Evolutionary conservation across 2,113 vertebrate species (phyloP).

Genomic region (Tichodroma muraria): DNA sequence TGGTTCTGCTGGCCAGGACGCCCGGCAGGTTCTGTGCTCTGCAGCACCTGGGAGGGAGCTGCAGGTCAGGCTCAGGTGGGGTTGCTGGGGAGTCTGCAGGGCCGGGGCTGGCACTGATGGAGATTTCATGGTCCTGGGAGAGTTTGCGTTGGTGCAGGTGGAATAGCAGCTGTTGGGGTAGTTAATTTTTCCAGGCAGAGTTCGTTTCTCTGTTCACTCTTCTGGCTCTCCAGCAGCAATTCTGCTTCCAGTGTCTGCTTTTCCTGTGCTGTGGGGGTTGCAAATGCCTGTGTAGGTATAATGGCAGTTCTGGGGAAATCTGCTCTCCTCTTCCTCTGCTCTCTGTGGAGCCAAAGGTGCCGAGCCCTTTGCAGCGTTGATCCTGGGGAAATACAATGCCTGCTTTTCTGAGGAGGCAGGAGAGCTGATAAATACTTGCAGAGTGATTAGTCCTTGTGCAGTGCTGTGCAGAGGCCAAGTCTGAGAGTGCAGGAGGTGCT

Average conservation of each 20-base stretch:
- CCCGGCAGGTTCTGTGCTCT: not conserved
- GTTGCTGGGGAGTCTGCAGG: not conserved
- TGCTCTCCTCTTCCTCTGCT: not conserved
- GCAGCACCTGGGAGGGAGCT: not conserved
- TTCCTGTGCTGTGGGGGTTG: not conserved
- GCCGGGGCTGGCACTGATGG: not conserved
- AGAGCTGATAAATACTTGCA: not conserved
- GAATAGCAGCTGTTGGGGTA: not conserved
- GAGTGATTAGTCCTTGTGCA: not conserved
- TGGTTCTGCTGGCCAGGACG: not conserved
- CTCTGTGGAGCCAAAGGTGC: not conserved
- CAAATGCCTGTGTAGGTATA: fast-evolving
- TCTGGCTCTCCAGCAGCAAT: not conserved
- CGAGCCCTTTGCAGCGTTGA: not conserved
- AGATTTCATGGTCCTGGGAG: fast-evolving
- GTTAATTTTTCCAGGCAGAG: not conserved
- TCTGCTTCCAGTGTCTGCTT: not conserved
- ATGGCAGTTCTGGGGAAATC: not conserved
- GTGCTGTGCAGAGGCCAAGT: not conserved
- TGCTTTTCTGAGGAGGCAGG: not conserved
- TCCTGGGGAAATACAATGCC: not conserved
- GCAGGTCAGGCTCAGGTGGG: not conserved
- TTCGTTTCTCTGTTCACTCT: not conserved
- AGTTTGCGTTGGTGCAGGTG: not conserved
- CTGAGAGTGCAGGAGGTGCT: not conserved